Percentiles rank a stretch among this genome's conserved stretches.
Evolutionary conservation across 2,113 vertebrate species (phyloP).

Genomic region (Boleophthalmus pectinirostris): DNA sequence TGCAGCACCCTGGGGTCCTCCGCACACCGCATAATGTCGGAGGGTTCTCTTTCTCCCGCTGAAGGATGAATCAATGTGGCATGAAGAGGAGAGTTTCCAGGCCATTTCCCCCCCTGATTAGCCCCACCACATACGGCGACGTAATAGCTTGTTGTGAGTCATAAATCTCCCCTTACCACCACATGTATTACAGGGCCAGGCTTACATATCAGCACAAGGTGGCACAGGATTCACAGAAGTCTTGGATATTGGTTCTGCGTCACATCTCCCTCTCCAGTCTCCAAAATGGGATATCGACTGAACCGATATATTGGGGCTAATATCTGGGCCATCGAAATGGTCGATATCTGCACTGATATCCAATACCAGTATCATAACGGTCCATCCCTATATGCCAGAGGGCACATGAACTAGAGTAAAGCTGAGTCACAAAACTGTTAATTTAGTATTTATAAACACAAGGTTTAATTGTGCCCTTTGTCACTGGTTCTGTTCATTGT

Average conservation of each 20-base stretch:
- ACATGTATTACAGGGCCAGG: conserved; percentile 68
- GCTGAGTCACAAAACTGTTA: too few relatives aligned
- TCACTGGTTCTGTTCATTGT: too few relatives aligned
- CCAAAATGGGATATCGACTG: not conserved
- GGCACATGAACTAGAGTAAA: too few relatives aligned
- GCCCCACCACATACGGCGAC: conserved; percentile 76
- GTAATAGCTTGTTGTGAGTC: conserved; percentile 81
- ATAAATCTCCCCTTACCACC: conserved; percentile 78
- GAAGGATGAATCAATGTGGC: conserved; percentile 84
- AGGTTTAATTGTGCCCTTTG: too few relatives aligned
- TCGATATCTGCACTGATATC: too few relatives aligned
- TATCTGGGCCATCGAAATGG: too few relatives aligned
- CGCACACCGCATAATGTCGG: conserved; percentile 75
- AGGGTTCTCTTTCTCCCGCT: conserved; percentile 78
- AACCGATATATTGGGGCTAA: too few relatives aligned
- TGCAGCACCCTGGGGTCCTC: conserved; percentile 64
- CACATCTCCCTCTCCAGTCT: not conserved
- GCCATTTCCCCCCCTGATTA: conserved; percentile 84
- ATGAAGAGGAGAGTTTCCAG: conserved; percentile 83
- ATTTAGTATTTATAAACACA: too few relatives aligned
- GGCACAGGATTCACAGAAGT: conserved; percentile 37
- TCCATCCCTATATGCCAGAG: too few relatives aligned
- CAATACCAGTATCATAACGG: too few relatives aligned
- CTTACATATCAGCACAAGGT: conserved; percentile 70
- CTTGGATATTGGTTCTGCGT: conserved; percentile 17